Percentiles rank a stretch among this genome's conserved stretches.
phyloP scores from a whole-genome alignment of 2,797 vertebrate genomes.

The Lepilemur septentrionalis region DNA sequence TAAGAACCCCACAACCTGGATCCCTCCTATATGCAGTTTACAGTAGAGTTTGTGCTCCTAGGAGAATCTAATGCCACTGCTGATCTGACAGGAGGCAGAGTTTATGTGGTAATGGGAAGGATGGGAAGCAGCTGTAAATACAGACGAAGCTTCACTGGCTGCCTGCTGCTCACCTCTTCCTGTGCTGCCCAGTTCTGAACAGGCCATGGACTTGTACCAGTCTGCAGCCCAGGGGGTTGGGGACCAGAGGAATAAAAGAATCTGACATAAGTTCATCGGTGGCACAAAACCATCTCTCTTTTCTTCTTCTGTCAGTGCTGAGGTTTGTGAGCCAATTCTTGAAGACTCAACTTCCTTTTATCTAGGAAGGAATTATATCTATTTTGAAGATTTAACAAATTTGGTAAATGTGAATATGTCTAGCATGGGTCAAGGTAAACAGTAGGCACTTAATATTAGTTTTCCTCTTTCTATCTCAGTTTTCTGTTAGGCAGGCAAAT shows the following conservation, averaged over 20 bases:
- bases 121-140: too few species aligned
- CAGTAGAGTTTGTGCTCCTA: too few species aligned
- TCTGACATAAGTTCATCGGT: neutral
- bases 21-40: too few species aligned
- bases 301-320: neutral
- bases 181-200: too few species aligned
- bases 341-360: neutral
- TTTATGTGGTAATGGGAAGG: too few species aligned
- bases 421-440: neutral
- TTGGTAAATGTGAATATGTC: neutral
- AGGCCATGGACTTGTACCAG: too few species aligned
- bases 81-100: too few species aligned
- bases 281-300: neutral
- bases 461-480: neutral
- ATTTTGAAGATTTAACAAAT: neutral
- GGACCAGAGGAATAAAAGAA: neutral
- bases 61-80: too few species aligned
- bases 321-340: neutral
- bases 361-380: neutral
- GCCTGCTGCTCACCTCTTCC: too few species aligned
- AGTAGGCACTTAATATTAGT: neutral
- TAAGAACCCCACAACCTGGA: too few species aligned
- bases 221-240: too few species aligned
- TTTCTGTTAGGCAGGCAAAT: conserved; percentile 15
- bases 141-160: too few species aligned